phyloP scores from a whole-genome alignment of 2,888 invertebrate genomes.

The Parnassius glacialis region DNA sequence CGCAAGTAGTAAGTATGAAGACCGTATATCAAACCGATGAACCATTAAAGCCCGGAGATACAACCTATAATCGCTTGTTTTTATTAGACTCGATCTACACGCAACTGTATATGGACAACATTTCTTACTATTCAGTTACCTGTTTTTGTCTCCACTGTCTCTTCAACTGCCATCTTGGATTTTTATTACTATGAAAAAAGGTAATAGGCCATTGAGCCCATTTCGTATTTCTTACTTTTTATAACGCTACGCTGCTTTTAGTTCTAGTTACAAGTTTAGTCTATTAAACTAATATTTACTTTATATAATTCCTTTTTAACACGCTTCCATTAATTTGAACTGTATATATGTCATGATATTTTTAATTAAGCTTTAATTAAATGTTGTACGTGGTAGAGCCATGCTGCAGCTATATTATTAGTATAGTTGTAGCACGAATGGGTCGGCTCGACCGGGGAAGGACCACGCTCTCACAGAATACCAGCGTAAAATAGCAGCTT shows the following conservation, averaged over 20 bases:
- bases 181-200: constrained; percentile 34
- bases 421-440: no score
- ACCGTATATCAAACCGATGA: not conserved
- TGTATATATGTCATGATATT: no score
- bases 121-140: constrained; percentile 17
- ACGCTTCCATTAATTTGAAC: no score
- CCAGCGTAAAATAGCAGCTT: no score
- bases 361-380: no score
- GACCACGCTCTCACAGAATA: no score
- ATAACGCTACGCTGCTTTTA: constrained; percentile 26
- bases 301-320: no score
- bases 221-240: constrained; percentile 31
- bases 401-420: no score
- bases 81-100: constrained; percentile 1
- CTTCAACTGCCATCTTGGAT: constrained; percentile 28
- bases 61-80: constrained; percentile 5
- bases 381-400: no score
- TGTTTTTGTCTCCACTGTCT: constrained; percentile 28
- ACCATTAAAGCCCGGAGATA: constrained; percentile 5
- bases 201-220: constrained; percentile 32
- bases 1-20: no score
- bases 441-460: no score
- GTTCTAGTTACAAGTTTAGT: constrained; percentile 4
- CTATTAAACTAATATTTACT: not conserved
- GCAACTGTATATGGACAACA: constrained; percentile 19